Evolutionary conservation across 1,140 invertebrate species (phyloP).

Genomic region (Brachionus rubens): DNA sequence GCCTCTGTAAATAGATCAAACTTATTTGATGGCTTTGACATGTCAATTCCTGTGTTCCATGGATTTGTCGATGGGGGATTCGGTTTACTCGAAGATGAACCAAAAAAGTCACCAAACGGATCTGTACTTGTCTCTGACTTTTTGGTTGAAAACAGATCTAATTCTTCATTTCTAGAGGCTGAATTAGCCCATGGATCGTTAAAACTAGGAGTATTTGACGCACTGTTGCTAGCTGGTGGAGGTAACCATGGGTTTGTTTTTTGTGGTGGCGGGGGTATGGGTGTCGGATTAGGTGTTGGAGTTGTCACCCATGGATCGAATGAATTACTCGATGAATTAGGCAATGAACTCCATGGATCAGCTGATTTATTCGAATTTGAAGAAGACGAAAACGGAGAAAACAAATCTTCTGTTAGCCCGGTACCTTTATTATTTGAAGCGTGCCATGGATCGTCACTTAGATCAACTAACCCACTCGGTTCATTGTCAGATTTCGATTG

Average conservation of each 20-base stretch:
- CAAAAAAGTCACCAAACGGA: slow-evolving; percentile 13
- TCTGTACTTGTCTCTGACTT: not conserved
- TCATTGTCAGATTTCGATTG: slow-evolving; percentile 13
- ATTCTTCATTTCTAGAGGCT: not conserved
- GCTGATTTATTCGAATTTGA: not conserved
- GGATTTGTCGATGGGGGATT: not conserved
- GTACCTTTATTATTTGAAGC: not conserved
- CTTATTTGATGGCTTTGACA: not conserved
- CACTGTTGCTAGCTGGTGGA: not conserved
- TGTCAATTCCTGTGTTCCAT: not conserved
- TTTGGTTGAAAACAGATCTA: not conserved
- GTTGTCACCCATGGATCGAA: slow-evolving; percentile 28
- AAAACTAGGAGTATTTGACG: not conserved
- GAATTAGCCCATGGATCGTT: slow-evolving; percentile 13
- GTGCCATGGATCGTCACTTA: slow-evolving; percentile 33
- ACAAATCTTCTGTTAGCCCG: not conserved
- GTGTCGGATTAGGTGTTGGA: not conserved
- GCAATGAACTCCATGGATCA: not conserved
- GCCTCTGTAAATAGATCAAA: not conserved
- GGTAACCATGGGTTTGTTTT: slow-evolving; percentile 9
- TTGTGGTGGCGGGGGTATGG: not conserved
- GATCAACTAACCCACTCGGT: not conserved
- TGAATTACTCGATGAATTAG: not conserved
- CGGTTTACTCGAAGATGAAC: not conserved
- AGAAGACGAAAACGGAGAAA: not conserved